These are phyloP conservation scores for Polydesmus complanatus DNA, from an alignment of 2,888 invertebrate species.

Conservation along the genomic window DNA sequence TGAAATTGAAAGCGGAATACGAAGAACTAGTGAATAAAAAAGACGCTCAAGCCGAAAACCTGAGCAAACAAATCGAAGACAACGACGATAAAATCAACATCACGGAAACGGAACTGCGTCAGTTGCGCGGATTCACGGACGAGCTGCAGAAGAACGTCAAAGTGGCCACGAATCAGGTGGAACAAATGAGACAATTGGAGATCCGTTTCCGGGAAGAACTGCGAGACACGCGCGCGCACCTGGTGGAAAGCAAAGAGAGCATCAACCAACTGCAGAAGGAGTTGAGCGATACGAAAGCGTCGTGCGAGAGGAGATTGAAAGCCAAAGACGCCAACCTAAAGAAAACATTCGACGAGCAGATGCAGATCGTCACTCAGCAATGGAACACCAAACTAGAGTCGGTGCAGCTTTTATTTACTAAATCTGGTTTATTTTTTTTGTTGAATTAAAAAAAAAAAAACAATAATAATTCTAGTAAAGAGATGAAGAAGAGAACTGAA, in stretches of 20 bases:
- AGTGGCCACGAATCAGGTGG: constrained; percentile 42
- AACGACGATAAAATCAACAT: constrained; percentile 17
- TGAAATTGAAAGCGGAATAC: constrained; percentile 14
- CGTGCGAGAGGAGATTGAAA: constrained; percentile 7
- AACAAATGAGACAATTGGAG: constrained; percentile 42
- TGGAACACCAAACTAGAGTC: constrained; percentile 5
- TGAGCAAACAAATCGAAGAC: constrained; percentile 24
- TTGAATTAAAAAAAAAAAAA: not conserved
- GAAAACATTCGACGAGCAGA: constrained; percentile 1
- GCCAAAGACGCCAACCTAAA: constrained; percentile 8
- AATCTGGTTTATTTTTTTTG: no score
- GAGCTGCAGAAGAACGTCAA: constrained; percentile 45
- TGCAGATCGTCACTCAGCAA: not conserved
- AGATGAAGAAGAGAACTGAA: constrained; percentile 1
- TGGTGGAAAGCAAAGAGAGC: constrained; percentile 10
- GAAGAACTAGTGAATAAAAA: constrained; percentile 15
- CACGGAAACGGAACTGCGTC: constrained; percentile 40
- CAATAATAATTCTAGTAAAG: constrained; percentile 5
- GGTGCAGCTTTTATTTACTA: not conserved
- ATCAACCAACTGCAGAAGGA: constrained; percentile 6
- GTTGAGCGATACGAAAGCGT: constrained; percentile 3
- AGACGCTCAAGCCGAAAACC: constrained; percentile 23
- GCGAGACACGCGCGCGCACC: constrained; percentile 31
- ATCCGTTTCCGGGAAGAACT: constrained; percentile 41
- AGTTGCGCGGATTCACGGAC: constrained; percentile 42